Conservation (phyloP, 2,113 vertebrate species). For the Halichoerus grypus region DNA sequence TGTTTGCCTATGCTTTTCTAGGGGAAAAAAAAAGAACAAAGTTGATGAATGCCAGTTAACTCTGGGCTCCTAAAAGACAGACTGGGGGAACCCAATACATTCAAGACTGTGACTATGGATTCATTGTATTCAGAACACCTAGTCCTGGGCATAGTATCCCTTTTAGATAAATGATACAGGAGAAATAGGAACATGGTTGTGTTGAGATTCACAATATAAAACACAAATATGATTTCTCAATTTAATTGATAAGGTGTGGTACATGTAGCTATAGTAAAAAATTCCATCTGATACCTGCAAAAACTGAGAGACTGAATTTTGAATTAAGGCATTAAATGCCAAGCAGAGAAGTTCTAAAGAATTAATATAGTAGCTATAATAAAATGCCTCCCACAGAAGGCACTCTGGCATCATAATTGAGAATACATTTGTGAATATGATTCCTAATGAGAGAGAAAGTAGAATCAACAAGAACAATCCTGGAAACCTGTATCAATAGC, state of each 20-base stretch:
- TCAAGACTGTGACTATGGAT: background rate
- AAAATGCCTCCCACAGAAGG: background rate
- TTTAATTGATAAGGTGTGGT: background rate
- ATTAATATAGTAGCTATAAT: background rate
- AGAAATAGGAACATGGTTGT: background rate
- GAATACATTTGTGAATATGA: background rate
- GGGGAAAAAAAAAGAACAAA: background rate
- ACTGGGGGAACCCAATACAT: background rate
- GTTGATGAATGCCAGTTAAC: background rate
- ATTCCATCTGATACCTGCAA: background rate
- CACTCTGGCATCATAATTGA: background rate
- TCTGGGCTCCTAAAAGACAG: background rate
- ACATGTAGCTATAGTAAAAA: background rate
- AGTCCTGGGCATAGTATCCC: background rate
- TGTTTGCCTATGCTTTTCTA: background rate
- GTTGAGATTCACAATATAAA: background rate
- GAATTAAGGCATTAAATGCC: background rate
- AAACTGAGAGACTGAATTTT: background rate
- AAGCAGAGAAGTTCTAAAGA: background rate
- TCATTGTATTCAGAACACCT: background rate
- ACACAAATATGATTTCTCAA: background rate
- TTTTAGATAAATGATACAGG: background rate
- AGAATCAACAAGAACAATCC: background rate
- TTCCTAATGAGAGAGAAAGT: background rate
- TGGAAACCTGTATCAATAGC: background rate